Percentiles rank a stretch among this genome's conserved stretches.
phyloP scores from a whole-genome alignment of 2,113 vertebrate genomes.

The Pao palembangensis region DNA sequence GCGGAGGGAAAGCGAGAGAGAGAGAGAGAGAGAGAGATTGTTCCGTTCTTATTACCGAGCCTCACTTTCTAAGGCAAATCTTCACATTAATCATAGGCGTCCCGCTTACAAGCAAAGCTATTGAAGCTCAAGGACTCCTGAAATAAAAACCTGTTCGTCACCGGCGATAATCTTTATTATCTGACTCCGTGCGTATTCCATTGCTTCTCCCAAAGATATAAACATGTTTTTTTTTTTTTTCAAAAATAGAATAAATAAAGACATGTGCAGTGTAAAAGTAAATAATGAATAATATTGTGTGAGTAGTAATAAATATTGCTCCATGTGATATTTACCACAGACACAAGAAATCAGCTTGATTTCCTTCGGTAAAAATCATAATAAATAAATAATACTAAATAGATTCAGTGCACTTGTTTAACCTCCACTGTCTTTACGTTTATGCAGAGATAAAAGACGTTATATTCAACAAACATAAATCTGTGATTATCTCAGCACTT shows the following conservation, averaged over 20 bases:
- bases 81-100: conserved; percentile 89
- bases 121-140: conserved; percentile 72
- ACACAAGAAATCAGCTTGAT: too few relatives aligned
- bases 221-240: background rate
- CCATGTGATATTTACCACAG: too few relatives aligned
- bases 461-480: background rate
- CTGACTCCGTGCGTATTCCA: background rate
- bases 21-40: conserved; percentile 85
- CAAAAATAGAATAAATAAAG: background rate
- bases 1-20: conserved; percentile 52
- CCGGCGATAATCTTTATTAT: conserved; percentile 43
- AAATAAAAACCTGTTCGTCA: conserved; percentile 34
- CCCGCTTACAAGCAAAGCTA: conserved; percentile 79
- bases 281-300: too few relatives aligned
- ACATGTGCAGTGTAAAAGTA: background rate
- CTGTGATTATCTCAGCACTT: background rate
- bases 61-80: conserved; percentile 91
- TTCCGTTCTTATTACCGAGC: conserved; percentile 85
- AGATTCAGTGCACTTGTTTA: too few relatives aligned
- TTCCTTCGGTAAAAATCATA: too few relatives aligned
- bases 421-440: too few relatives aligned
- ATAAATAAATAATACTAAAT: too few relatives aligned
- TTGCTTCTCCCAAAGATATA: background rate
- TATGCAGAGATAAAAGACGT: too few relatives aligned
- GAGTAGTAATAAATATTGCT: too few relatives aligned